These are phyloP conservation scores for Drosophila fungiperda DNA, from an alignment of 2,888 invertebrate species.

Conservation along the genomic window DNA sequence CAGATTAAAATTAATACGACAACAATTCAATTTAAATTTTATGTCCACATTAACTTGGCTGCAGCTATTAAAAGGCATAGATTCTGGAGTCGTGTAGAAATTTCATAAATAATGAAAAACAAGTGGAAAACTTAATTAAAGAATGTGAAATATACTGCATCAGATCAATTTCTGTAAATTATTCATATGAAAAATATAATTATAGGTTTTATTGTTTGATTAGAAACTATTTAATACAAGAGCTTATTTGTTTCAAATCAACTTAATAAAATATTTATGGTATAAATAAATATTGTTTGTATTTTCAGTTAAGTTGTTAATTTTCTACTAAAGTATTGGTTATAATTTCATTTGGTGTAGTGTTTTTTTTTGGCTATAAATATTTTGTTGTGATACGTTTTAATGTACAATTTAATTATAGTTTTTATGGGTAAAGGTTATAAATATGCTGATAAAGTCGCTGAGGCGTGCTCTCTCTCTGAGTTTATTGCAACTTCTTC, in stretches of 20 bases:
- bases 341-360: neutral
- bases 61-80: neutral
- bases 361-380: neutral
- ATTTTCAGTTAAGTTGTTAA: neutral
- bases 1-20: neutral
- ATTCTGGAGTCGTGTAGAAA: neutral
- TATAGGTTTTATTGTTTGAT: neutral
- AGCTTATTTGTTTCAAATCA: neutral
- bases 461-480: neutral
- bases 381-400: neutral
- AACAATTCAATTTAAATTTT: neutral
- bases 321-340: neutral
- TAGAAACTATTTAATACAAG: neutral
- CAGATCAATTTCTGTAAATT: neutral
- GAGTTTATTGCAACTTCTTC: constrained; percentile 14
- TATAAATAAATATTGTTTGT: neutral
- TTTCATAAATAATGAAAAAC: neutral
- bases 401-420: neutral
- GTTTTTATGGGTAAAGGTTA: neutral
- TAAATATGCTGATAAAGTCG: neutral
- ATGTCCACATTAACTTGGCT: neutral
- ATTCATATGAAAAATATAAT: neutral
- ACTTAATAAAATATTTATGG: neutral
- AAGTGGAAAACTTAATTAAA: neutral
- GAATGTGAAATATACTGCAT: neutral